These are phyloP conservation scores for Atta cephalotes DNA, from an alignment of 1,140 invertebrate species.

Conservation along the genomic window DNA sequence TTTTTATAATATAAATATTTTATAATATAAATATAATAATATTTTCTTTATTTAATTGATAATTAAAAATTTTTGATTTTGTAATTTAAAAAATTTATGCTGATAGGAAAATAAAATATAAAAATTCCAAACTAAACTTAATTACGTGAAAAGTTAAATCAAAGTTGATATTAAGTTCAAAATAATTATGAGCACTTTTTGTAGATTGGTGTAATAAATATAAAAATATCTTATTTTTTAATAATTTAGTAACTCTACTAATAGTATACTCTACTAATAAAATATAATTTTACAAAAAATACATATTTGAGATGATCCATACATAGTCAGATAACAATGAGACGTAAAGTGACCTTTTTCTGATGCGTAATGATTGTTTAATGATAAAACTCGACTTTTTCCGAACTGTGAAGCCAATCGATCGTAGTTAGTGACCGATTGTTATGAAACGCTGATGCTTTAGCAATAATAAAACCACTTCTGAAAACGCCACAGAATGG, in stretches of 20 bases:
- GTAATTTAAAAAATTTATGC: not conserved
- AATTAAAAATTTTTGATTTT: not conserved
- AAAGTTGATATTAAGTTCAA: not conserved
- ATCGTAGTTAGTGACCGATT: not conserved
- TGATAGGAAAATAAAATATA: not conserved
- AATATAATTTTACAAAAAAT: not conserved
- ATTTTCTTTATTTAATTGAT: not conserved
- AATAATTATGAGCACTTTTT: not conserved
- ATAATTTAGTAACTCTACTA: not conserved
- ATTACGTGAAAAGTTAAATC: not conserved
- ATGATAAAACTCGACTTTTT: not conserved
- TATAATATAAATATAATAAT: not conserved
- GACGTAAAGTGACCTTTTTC: not conserved
- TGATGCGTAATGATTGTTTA: not conserved
- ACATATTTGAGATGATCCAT: not conserved
- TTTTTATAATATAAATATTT: no score
- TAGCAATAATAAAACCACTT: slow-evolving; percentile 22
- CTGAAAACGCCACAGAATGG: not conserved
- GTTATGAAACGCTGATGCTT: not conserved
- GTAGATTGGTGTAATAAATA: not conserved
- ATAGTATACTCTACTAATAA: not conserved
- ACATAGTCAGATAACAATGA: not conserved
- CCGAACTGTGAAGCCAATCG: not conserved
- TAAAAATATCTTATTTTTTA: not conserved
- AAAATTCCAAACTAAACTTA: not conserved